A percentile compares a stretch with the other conserved stretches of the same genome.
Conservation (phyloP, 2,113 vertebrate genomes). For the Reinhardtius hippoglossoides region DNA sequence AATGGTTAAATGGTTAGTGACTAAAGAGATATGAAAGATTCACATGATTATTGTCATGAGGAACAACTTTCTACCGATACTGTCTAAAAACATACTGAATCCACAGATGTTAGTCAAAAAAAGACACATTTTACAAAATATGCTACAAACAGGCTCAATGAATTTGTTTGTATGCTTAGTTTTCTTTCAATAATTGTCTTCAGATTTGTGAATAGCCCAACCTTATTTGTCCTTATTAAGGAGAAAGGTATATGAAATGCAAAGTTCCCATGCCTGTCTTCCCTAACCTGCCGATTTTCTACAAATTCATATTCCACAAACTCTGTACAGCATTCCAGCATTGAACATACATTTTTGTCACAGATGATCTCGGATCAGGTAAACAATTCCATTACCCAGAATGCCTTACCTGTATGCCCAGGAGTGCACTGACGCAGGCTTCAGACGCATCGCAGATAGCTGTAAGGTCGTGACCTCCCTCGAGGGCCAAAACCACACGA, state of each 20-base stretch:
- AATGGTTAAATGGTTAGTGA: not conserved
- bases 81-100: not conserved
- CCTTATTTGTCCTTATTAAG: too few species aligned
- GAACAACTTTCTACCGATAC: not conserved
- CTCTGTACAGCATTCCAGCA: too few species aligned
- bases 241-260: too few species aligned
- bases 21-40: not conserved
- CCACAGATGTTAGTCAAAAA: not conserved
- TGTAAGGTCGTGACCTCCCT: constrained; percentile 95
- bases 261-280: too few species aligned
- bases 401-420: constrained; percentile 89
- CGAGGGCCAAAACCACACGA: constrained; percentile 89
- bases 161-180: not conserved
- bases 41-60: not conserved
- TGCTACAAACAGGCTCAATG: not conserved
- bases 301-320: too few species aligned
- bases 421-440: constrained; percentile 90
- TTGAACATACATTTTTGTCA: too few species aligned
- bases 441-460: constrained; percentile 96
- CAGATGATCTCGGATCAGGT: too few species aligned
- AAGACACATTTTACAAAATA: not conserved
- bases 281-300: too few species aligned
- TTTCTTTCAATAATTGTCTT: not conserved
- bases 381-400: constrained; percentile 59
- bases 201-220: too few species aligned